Evolutionary conservation across 2,113 vertebrate species (phyloP).

Genomic region (Grus americana): DNA sequence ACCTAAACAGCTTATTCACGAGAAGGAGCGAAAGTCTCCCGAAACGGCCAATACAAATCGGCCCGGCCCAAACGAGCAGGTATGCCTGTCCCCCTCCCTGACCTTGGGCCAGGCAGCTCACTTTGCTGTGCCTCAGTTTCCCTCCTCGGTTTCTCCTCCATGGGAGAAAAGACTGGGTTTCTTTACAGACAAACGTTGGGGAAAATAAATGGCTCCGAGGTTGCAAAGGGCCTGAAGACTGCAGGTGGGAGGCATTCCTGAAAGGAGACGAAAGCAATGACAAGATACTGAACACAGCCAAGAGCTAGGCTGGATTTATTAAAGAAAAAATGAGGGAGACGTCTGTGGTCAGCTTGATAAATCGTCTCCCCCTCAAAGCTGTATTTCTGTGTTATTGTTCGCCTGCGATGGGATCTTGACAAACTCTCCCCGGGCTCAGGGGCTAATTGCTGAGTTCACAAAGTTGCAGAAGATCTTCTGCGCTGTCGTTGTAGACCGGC

Average conservation of each 20-base stretch:
- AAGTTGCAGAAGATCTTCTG: neutral
- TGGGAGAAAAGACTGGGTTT: neutral
- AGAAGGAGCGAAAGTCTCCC: neutral
- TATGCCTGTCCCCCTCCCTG: neutral
- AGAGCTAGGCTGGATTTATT: conserved; percentile 57
- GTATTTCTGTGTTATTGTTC: conserved; percentile 31
- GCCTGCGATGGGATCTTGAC: neutral
- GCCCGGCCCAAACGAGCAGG: neutral
- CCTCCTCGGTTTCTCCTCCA: neutral
- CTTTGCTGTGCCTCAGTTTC: conserved; percentile 19
- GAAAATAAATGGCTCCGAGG: conserved; percentile 15
- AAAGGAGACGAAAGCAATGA: neutral
- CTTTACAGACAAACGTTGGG: neutral
- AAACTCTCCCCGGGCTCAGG: neutral
- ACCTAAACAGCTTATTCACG: neutral
- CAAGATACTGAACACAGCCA: conserved; percentile 41
- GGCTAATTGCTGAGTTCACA: conserved; percentile 36
- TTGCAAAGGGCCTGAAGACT: neutral
- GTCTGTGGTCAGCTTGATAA: conserved; percentile 59
- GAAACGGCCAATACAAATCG: neutral
- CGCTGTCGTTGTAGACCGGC: neutral
- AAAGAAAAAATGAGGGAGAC: conserved; percentile 42
- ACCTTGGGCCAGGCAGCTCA: fast-evolving
- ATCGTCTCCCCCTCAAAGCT: conserved; percentile 38
- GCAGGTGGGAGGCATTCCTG: conserved; percentile 47